Base-by-base conservation (phyloP, 2,888 invertebrate species). In the Agonum fuliginosum region DNA sequence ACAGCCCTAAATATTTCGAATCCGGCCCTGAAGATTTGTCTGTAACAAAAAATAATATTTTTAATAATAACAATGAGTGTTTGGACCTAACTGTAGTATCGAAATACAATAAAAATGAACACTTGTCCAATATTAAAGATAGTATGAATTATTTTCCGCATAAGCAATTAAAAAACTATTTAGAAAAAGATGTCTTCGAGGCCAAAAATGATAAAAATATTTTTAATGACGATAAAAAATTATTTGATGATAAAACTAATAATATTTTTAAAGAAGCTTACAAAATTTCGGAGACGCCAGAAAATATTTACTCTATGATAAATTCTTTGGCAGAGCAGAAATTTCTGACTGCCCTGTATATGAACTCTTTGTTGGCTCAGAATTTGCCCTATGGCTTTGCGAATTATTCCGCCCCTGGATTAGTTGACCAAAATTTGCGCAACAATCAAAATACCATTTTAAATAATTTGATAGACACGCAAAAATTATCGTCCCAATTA, bases 271-370 rank as follows among this genome's bases (percentile, higher is more conserved):
- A 83, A 34, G 83, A 83, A 79, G 82, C 84, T 30, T 83, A 83
- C 79, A 85, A 85, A 79, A 81, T 83, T 41, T 81, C 81, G 72
- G 83, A 84, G 78, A 43, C 41, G 3, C 80, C 83, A 30, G 85
- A 86, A 34, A 85, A 85, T 78, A 83, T 87, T 34, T 86, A 86
- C 80, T 84, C 86, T 12, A 85, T 87, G 83, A 85, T 87, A 62
- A 86, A 87, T 78, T 85, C 85, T 80, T 81, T 87, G 71, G 84
- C 86, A 62, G 88, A 88, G 80, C 87, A 86, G 78, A 88, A 88
- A 81, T 86, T 88, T 78, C 80, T 88, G 78, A 86, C 87, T 10
- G 86, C 87, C 0, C 86, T 88, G 86, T 88, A 88, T 82, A 86
- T 88, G 86, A 87, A 86, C 80, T 84, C 86, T 6, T 82, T 87